These are phyloP conservation scores for Chrysocyon brachyurus DNA, from an alignment of 2,797 vertebrate genomes.

Conservation along the genomic window DNA sequence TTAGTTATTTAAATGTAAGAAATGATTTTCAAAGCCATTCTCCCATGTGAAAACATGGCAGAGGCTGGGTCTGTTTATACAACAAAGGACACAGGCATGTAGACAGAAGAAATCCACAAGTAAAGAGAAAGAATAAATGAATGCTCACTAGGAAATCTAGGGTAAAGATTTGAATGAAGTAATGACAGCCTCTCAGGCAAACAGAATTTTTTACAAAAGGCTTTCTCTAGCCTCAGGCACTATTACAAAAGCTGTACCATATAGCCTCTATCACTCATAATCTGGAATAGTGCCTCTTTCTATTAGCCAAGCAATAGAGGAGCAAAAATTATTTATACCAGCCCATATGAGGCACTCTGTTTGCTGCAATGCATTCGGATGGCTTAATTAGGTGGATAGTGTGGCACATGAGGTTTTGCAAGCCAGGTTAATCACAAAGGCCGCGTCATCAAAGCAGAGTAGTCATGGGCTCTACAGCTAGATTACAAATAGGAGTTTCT, in stretches of 20 bases:
- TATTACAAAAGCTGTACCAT: constrained; percentile 81
- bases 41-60: neutral
- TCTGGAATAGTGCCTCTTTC: constrained; percentile 89
- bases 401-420: constrained; percentile 86
- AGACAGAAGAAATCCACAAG: neutral
- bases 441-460: constrained; percentile 83
- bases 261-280: constrained; percentile 90
- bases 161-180: constrained; percentile 69
- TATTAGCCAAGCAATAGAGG: constrained; percentile 89
- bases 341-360: constrained; percentile 83
- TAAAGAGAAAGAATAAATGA: constrained; percentile 81
- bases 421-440: constrained; percentile 87
- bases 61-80: neutral
- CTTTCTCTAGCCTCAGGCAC: constrained; percentile 76
- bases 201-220: constrained; percentile 56
- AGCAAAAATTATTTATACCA: constrained; percentile 88
- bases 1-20: neutral
- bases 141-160: neutral
- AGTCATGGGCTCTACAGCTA: constrained; percentile 78
- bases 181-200: constrained; percentile 62
- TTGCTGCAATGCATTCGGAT: constrained; percentile 89
- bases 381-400: constrained; percentile 88
- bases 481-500: constrained; percentile 86
- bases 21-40: constrained; percentile 20
- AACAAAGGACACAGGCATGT: neutral